Base-by-base conservation (phyloP, 2,113 vertebrate species). In the Dipodomys stephensi region DNA sequence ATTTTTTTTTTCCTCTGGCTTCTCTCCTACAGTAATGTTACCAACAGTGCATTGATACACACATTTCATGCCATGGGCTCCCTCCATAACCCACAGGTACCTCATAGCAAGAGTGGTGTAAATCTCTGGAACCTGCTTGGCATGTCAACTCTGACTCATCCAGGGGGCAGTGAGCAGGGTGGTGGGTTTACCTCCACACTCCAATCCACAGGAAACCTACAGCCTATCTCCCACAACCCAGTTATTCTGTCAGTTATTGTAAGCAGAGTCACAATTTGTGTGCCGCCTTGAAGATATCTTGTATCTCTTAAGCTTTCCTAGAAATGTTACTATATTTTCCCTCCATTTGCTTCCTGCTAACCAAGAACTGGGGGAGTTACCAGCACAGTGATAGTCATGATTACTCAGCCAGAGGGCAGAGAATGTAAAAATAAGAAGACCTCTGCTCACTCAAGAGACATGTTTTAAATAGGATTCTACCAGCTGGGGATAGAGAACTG, bases 241-340 rank as follows among this genome's bases (percentile, higher is more conserved):
- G 57, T 60, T 18, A 1, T 18, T 90, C 80, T 77, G 28, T 49
- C 69, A 39, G n/a, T 82, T 68, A 78, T 30, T 71, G 12, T n/a
- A 85, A 94, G 90, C 18, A 67, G 20, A 78, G 72, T 85, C 65
- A 72, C 67, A 83, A 62, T 57, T 32, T 35, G 13, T 30, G 39
- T n/a, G 74, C 87, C 60, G 6, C 49, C 57, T 39, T 77, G 78
- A 74, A 68, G 53, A 69, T 28, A 60, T 60, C 57, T 57, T 57
- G 15, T 18, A 68, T 78, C 78, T 83, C 90, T 57, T 39, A 77
- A 78, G 78, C 83, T 72, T 92, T 88, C 93, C 68, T 11, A 94
- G 93, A 92, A 97, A 96, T 85, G 95, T 85, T 91, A 89, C 94
- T 95, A 39, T 83, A 91, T 95, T 94, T 91, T 93, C 73, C 82